Conservation (phyloP, 1,140 invertebrate genomes). For the Drosophila persimilis region DNA sequence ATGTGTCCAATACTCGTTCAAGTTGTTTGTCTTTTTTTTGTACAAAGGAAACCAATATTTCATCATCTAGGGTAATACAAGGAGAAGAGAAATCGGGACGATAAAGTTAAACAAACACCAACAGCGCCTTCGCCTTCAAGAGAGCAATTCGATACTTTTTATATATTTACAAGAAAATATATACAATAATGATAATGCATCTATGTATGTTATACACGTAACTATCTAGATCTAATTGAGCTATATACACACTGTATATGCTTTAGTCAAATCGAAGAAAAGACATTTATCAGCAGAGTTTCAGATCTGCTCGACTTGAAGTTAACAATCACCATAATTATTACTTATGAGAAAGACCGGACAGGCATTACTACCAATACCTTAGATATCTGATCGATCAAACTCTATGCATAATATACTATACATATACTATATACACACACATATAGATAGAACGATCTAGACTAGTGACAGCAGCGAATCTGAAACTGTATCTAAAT, state of each 20-base stretch:
- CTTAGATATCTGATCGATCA: not conserved
- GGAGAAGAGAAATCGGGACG: slow-evolving; percentile 8
- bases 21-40: slow-evolving; percentile 50
- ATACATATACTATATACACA: slow-evolving; percentile 29
- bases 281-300: slow-evolving; percentile 23
- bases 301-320: slow-evolving; percentile 40
- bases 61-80: slow-evolving; percentile 23
- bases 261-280: slow-evolving; percentile 49
- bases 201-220: slow-evolving; percentile 33
- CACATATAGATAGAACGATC: slow-evolving; percentile 32
- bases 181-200: slow-evolving; percentile 25
- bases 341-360: not conserved
- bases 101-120: slow-evolving; percentile 60
- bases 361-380: slow-evolving; percentile 13
- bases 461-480: slow-evolving; percentile 30
- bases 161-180: slow-evolving; percentile 48
- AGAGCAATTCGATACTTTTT: slow-evolving; percentile 59
- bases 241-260: slow-evolving; percentile 27
- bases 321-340: slow-evolving; percentile 50
- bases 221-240: slow-evolving; percentile 21
- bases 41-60: slow-evolving; percentile 15
- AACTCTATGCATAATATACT: slow-evolving; percentile 10
- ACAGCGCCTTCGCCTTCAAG: slow-evolving; percentile 68
- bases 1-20: slow-evolving; percentile 53
- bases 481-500: slow-evolving; percentile 15